Evolutionary conservation across 2,888 invertebrate genomes (phyloP).

Genomic region (Dorcus hopei): DNA sequence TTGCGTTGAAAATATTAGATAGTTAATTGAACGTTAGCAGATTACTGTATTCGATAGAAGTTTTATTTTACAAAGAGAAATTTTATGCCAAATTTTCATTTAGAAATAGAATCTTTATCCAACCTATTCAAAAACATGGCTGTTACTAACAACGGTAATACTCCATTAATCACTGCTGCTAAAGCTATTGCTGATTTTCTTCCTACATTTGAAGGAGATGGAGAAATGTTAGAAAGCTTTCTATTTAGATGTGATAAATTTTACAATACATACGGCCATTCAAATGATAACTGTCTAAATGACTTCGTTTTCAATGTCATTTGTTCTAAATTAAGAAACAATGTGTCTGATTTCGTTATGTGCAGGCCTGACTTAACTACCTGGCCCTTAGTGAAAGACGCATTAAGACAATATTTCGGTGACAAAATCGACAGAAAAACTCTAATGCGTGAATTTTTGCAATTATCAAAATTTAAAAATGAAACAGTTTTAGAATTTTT

Average conservation of each 20-base stretch:
- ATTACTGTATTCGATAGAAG: no score
- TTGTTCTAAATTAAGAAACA: neutral
- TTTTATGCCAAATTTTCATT: no score
- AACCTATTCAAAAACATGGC: no score
- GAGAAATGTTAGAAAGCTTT: neutral
- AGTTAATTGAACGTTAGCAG: no score
- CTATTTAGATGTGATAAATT: neutral
- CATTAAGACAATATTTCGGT: constrained; percentile 4
- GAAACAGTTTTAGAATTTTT: constrained; percentile 9
- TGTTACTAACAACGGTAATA: no score
- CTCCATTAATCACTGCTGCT: no score
- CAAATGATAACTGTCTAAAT: neutral
- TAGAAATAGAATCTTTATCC: no score
- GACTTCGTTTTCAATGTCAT: neutral
- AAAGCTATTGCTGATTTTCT: no score
- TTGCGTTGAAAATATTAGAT: no score
- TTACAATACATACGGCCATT: constrained; percentile 1
- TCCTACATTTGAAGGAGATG: no score
- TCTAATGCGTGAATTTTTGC: constrained; percentile 5
- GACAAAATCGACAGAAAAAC: constrained; percentile 3
- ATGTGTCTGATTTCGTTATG: constrained; percentile 1
- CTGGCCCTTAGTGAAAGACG: constrained; percentile 6
- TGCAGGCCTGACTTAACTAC: constrained; percentile 3
- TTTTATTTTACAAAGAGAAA: neutral
- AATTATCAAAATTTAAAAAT: constrained; percentile 6